phyloP scores from a whole-genome alignment of 2,888 invertebrate species.

The Agrenia bidenticulata region DNA sequence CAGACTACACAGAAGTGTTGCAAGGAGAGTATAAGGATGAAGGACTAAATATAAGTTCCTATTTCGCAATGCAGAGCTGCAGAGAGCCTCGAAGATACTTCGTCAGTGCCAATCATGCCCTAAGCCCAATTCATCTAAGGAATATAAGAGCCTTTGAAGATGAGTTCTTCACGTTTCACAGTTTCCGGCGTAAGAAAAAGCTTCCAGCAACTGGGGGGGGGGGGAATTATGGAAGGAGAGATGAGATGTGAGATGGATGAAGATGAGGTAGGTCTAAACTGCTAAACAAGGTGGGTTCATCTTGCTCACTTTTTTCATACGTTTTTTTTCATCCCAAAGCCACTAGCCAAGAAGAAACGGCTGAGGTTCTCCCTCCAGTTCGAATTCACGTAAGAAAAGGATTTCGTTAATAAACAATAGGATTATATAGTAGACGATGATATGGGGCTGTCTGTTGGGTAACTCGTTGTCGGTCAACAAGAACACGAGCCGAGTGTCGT shows the following conservation, averaged over 20 bases:
- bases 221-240: slow-evolving; percentile 8
- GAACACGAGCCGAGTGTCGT: slow-evolving; percentile 25
- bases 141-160: too few relatives aligned
- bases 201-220: too few relatives aligned
- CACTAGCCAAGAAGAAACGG: not conserved
- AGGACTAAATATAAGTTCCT: too few relatives aligned
- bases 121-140: too few relatives aligned
- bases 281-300: slow-evolving; percentile 14
- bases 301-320: slow-evolving; percentile 10
- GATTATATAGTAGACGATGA: not conserved
- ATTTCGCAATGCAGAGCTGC: too few relatives aligned
- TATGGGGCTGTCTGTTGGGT: slow-evolving; percentile 17
- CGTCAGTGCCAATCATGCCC: too few relatives aligned
- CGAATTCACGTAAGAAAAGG: too few relatives aligned
- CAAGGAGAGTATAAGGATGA: too few relatives aligned
- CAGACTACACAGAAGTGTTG: too few relatives aligned
- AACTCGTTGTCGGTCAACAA: slow-evolving; percentile 28
- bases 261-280: slow-evolving; percentile 23
- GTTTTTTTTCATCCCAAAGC: not conserved
- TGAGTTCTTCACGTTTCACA: too few relatives aligned
- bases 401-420: not conserved
- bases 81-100: too few relatives aligned
- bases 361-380: not conserved
- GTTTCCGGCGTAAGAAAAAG: too few relatives aligned
- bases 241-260: slow-evolving; percentile 24